These are phyloP conservation scores for Formica exsecta DNA, from an alignment of 1,140 invertebrate species.

Conservation along the genomic window DNA sequence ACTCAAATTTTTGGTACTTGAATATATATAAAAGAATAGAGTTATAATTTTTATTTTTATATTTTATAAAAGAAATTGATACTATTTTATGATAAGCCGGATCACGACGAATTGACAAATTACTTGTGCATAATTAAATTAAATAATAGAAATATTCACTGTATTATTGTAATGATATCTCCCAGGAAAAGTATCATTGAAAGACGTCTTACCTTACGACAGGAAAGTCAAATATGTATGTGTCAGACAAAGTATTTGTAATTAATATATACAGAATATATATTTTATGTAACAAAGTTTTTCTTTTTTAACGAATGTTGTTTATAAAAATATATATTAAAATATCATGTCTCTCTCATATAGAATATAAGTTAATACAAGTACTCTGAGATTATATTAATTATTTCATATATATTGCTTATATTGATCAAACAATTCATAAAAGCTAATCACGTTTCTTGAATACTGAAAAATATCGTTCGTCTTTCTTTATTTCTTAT, in stretches of 20 bases:
- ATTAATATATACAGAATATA: slow-evolving; percentile 31
- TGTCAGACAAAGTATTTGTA: slow-evolving; percentile 37
- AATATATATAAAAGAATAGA: background rate
- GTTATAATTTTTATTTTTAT: slow-evolving; percentile 17
- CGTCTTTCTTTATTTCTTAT: background rate
- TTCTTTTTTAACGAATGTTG: slow-evolving; percentile 8
- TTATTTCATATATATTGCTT: slow-evolving; percentile 22
- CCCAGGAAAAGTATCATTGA: background rate
- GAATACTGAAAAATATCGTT: background rate
- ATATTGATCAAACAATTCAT: slow-evolving; percentile 75
- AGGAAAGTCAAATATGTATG: slow-evolving; percentile 53
- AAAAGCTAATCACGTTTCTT: background rate
- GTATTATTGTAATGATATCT: background rate
- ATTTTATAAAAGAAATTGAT: background rate
- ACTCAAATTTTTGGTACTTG: slow-evolving; percentile 35
- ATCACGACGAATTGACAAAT: slow-evolving; percentile 16
- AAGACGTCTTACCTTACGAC: slow-evolving; percentile 35
- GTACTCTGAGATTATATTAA: slow-evolving; percentile 12
- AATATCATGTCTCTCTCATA: background rate
- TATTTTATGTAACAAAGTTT: slow-evolving; percentile 34
- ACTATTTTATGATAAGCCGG: background rate
- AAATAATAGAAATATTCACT: slow-evolving; percentile 43
- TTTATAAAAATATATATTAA: too few relatives aligned
- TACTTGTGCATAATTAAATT: slow-evolving; percentile 37
- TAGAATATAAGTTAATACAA: slow-evolving; percentile 58